Evolutionary conservation across 2,113 vertebrate genomes (phyloP), one percentile per base, ranked within the genome.

Genomic region (Planiliza haematocheilus): DNA sequence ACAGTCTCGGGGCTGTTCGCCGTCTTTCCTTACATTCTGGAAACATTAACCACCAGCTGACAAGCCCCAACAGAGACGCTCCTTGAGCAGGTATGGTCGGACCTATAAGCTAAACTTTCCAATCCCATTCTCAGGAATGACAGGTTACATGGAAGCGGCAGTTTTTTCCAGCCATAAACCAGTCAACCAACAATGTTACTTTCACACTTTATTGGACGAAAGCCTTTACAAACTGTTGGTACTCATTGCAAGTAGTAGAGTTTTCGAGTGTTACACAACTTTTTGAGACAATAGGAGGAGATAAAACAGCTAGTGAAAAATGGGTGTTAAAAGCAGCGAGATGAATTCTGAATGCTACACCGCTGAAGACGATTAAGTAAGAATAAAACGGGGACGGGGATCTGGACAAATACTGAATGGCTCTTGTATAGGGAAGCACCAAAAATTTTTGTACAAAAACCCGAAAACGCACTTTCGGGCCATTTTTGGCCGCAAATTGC

Each of bases 1-100:
- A 49, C 18, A 0, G 60, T 45, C 71, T 63, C 71, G 55, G 24
- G 24, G 67, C 39, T 56, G 57, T 53, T 49, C 49, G 62, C 53
- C 59, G 55, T 76, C 79, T 79, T 70, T 83, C 55, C 69, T 74
- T 82, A 70, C 53, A 80, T 74, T 80, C 69, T 82, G 78, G 78
- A 84, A 86, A 90, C 69, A 86, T 84, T 70, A 71, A 82, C 72
- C 74, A 55, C 74, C 39, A 68, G 57, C 21, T 76, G 79, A 89
- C 85, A 85, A 84, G 80, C 56, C 88, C 56, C 45, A 38, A 87
- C 75, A 84, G 66, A 86, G 60, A 79, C 78, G 71, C 77, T 64
- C 70, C 73, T 67, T 73, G 69, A 75, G 70, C 61, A 82, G 70
- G 79, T 80, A 70, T 7, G n/a, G 77, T 59, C 59, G 10, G 52